These are phyloP conservation scores for Chironomus striatipennis DNA, from an alignment of 1,140 invertebrate genomes.

Conservation along the genomic window DNA sequence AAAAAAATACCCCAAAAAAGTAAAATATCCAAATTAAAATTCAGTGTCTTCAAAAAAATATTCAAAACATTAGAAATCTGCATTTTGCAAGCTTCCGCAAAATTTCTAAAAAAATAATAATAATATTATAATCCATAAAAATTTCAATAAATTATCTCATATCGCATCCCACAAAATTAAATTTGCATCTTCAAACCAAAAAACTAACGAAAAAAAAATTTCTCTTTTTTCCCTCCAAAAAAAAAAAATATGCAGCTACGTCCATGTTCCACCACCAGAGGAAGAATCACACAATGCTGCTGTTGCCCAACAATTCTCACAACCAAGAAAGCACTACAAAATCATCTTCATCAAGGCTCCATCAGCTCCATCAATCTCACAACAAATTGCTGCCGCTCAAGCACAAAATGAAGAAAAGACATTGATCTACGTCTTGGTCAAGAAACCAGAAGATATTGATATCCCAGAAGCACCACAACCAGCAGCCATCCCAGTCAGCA, in stretches of 20 bases:
- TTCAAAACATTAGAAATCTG: no score
- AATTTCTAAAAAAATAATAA: no score
- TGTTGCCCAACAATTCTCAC: slow-evolving; percentile 30
- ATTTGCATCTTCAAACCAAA: no score
- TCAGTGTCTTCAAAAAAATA: no score
- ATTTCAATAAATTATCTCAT: background rate
- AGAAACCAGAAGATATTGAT: slow-evolving; percentile 55
- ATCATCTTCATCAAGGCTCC: slow-evolving; percentile 84
- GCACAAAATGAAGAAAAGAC: slow-evolving; percentile 74
- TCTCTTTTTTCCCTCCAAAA: background rate
- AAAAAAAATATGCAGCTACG: slow-evolving; percentile 40
- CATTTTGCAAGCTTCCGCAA: no score
- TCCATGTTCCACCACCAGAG: slow-evolving; percentile 51
- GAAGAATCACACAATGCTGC: slow-evolving; percentile 31
- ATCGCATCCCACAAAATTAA: no score
- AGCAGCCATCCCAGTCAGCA: slow-evolving; percentile 44
- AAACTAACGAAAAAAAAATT: background rate
- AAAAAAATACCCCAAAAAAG: no score
- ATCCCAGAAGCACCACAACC: slow-evolving; percentile 49
- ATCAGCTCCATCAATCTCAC: slow-evolving; percentile 55
- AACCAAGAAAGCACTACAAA: slow-evolving; percentile 72
- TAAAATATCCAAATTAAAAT: no score
- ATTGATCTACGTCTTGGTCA: slow-evolving; percentile 75
- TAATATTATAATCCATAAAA: background rate
- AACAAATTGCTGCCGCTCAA: slow-evolving; percentile 41